Base-by-base conservation (phyloP, 2,888 invertebrate genomes). In the Latrodectus hesperus region DNA sequence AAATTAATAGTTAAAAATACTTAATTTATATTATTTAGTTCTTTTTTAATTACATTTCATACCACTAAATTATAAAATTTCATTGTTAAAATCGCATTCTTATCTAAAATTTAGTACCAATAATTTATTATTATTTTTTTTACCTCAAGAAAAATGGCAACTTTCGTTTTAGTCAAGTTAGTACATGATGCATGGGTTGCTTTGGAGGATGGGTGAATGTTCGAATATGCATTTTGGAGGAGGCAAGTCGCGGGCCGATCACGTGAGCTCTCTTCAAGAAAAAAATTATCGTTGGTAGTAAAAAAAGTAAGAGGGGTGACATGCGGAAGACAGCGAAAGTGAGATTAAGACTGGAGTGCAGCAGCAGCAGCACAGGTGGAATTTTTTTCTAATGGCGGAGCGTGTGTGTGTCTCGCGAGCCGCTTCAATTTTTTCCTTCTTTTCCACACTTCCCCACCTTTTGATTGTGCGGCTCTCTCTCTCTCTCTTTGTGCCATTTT, bases 291-390 rank as follows among this genome's bases (percentile, higher is more conserved):
- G 1, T 9, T 22, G 26, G 26, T 12, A 17, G 53, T 14, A 49
- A 49, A 38, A 16, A n/a, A 65, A 52, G 26, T 60, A 38, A 55
- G 74, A 73, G 49, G 74, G 67, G 81, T n/a, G 67, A 52, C 65
- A 64, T 49, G 79, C 72, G 75, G 75, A 80, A 80, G 85, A 80
- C 67, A 86, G 76, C 80, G 86, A 86, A 86, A 86, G 86, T 86
- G 80, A 74, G 86, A 81, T 86, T 86, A 86, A 86, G 80, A 65
- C 76, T 76, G 65, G 72, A 71, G 81, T 60, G 74, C 70, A 49
- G 60, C 38, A 38, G 60, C 38, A 38, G 60, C 8, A 65, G 77
- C 71, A 86, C 80, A 81, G 86, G 86, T 86, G 86, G 78, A 84
- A 65, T 52, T 75, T 68, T 75, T 68, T 49, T 53, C 26, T 49